These are phyloP conservation scores for Blomia tropicalis DNA, from an alignment of 2,888 invertebrate species.

Conservation along the genomic window DNA sequence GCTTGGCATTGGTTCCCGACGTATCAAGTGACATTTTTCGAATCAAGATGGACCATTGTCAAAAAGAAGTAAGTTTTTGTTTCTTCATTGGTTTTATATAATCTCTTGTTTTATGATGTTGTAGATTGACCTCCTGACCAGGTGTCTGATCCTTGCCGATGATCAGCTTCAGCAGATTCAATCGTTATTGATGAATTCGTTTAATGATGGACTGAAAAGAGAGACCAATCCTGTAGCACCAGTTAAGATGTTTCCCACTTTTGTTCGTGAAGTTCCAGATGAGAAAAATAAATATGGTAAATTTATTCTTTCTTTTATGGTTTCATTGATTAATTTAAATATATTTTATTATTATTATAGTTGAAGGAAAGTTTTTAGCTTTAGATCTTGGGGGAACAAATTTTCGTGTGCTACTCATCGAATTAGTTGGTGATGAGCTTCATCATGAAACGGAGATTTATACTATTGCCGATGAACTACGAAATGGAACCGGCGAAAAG, in stretches of 20 bases:
- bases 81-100: not conserved
- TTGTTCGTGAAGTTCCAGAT: conserved; percentile 83
- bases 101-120: not conserved
- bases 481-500: conserved; percentile 67
- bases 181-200: conserved; percentile 48
- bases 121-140: conserved; percentile 28
- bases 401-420: conserved; percentile 83
- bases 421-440: conserved; percentile 65
- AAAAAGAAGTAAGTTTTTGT: not conserved
- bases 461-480: conserved; percentile 79
- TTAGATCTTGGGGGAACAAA: conserved; percentile 95
- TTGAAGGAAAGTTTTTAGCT: conserved; percentile 73
- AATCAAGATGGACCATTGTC: not conserved
- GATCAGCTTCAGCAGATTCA: conserved; percentile 55
- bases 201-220: conserved; percentile 63
- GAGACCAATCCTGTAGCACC: conserved; percentile 57
- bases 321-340: conserved; percentile 15
- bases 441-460: conserved; percentile 95
- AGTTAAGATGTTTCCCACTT: conserved; percentile 87
- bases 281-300: conserved; percentile 55
- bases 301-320: not conserved
- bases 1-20: not conserved
- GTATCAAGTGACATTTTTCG: not conserved
- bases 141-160: conserved; percentile 56
- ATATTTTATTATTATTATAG: not conserved